Base-by-base conservation (phyloP, 2,113 vertebrate species). In the Strigops habroptila region DNA sequence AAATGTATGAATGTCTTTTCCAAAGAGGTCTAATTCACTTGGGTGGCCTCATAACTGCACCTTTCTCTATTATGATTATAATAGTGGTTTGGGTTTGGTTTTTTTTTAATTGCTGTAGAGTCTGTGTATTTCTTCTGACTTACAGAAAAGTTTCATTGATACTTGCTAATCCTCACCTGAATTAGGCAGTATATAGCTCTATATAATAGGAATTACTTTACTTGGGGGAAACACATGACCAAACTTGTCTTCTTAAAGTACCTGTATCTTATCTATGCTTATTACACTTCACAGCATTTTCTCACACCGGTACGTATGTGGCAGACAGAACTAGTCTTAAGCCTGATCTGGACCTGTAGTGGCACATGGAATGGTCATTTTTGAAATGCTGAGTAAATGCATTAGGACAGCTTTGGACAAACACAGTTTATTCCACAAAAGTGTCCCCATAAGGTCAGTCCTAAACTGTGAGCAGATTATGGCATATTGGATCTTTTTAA, bases 11-110 rank as follows among this genome's bases (percentile, higher is more conserved):
- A 76, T 73, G 8, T 89, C 18, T 92, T 75, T 89, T 88, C 35
- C 18, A 37, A 22, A 84, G 25, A 39, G 31, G 17, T 70, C 24
- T 67, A 14, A n/a, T 51, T 77, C 37, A 31, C 51, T 74, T 35
- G 24, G 43, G 16, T 59, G 51, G 5, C 23, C 77, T 70, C 35
- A 59, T 78, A n/a, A 75, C 62, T 10, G 24, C 49, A 60, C 48
- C 64, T 74, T 64, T 90, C 43, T 55, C 21, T 62, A 10, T 19
- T 52, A 9, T 15, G 18, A 75, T 84, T 90, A 82, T 92, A 94
- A 41, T 16, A 41, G 14, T 1, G 1, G 51, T 55, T 16, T 83
- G 43, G 1, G 0, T 6, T 31, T 57, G 6, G 4, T 16, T 44
- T 41, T 35, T 60, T 79, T 67, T 23, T 1, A 22, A 43, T 39